Conservation (phyloP, 2,797 vertebrate genomes). For the Lacerta agilis region DNA sequence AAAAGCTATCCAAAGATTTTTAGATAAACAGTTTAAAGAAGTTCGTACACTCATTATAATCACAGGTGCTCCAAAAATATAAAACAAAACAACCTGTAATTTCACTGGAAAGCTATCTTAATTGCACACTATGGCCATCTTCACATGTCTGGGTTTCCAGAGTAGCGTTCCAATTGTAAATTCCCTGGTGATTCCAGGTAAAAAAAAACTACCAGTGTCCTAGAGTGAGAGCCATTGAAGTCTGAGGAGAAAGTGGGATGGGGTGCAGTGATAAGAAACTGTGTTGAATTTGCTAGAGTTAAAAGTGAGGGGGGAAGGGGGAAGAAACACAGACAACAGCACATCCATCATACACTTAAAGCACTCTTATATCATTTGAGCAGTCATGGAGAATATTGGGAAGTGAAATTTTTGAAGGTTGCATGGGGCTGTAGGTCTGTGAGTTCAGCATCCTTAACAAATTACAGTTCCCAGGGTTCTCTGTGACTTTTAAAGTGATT, state of each 20-base stretch:
- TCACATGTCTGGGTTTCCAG: neutral
- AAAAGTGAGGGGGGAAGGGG: neutral
- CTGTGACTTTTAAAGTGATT: no score
- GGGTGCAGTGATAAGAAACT: neutral
- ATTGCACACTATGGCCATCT: neutral
- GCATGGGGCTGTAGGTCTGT: no score
- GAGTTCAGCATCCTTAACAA: no score
- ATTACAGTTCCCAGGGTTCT: no score
- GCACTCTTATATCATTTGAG: no score
- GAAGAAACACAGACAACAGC: neutral
- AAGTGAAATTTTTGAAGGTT: no score
- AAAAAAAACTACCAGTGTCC: neutral
- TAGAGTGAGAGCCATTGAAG: neutral
- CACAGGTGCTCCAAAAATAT: neutral
- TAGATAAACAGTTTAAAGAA: neutral
- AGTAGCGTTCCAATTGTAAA: neutral
- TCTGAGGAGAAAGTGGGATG: neutral
- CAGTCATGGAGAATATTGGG: no score
- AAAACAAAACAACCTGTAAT: neutral
- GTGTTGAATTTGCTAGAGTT: neutral
- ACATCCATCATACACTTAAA: no score
- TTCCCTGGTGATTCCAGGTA: neutral
- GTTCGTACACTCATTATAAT: neutral
- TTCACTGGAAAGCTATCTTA: neutral
- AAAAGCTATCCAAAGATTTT: neutral